Evolutionary conservation across 2,797 vertebrate genomes (phyloP).

Genomic region (Strix occidentalis): DNA sequence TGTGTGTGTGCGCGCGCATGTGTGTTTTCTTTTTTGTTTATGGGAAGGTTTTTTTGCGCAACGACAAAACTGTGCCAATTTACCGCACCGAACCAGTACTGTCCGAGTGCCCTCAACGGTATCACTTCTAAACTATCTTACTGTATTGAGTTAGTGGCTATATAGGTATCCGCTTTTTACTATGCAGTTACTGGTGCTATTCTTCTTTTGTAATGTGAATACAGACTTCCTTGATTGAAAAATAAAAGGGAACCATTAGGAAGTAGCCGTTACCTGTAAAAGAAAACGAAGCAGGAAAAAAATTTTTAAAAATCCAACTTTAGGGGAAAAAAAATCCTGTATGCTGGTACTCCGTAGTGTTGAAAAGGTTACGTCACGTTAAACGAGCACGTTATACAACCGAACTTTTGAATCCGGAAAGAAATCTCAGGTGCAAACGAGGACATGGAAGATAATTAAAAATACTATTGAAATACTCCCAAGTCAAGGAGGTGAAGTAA

Average conservation of each 20-base stretch:
- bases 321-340: not conserved
- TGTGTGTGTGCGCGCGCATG: rapidly evolving
- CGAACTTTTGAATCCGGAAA: conserved; percentile 72
- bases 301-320: not conserved
- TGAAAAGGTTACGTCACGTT: conserved; percentile 27
- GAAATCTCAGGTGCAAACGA: conserved; percentile 87
- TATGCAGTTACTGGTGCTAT: conserved; percentile 96
- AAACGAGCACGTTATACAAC: conserved; percentile 44
- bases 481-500: conserved; percentile 84
- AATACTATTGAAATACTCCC: conserved; percentile 71
- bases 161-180: conserved; percentile 85
- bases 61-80: conserved; percentile 78
- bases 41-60: not conserved
- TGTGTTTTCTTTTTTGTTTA: not conserved
- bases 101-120: conserved; percentile 63
- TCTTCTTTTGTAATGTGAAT: conserved; percentile 94
- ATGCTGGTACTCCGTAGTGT: conserved; percentile 81
- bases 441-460: conserved; percentile 78
- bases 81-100: conserved; percentile 73
- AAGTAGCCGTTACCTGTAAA: conserved; percentile 77
- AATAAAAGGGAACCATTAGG: conserved; percentile 74
- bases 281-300: not conserved
- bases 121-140: conserved; percentile 80
- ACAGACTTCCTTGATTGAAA: conserved; percentile 80
- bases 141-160: conserved; percentile 86